Evolutionary conservation across 2,888 invertebrate genomes (phyloP).

Genomic region (Patella depressa): DNA sequence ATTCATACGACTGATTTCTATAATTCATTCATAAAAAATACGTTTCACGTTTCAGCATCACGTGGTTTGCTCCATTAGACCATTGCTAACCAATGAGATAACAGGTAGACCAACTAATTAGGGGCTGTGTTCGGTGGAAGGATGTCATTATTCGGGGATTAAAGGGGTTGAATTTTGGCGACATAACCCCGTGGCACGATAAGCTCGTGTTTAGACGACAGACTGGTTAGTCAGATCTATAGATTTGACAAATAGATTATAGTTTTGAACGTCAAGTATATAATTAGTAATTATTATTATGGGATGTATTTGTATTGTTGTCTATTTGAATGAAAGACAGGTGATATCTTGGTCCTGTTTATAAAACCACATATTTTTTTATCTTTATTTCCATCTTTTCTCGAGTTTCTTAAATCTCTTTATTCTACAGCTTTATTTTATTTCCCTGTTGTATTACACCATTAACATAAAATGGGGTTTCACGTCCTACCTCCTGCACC

Average conservation of each 20-base stretch:
- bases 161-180: neutral
- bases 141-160: conserved; percentile 2
- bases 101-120: neutral
- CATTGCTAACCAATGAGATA: too few relatives aligned
- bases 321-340: neutral
- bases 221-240: neutral
- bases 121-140: neutral
- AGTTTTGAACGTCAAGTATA: conserved; percentile 3
- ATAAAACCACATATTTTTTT: neutral
- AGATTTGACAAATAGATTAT: conserved; percentile 1
- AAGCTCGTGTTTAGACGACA: neutral
- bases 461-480: neutral
- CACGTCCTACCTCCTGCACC: too few relatives aligned
- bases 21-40: too few relatives aligned
- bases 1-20: too few relatives aligned
- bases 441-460: neutral
- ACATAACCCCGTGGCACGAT: neutral
- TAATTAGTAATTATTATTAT: neutral
- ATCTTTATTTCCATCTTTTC: neutral
- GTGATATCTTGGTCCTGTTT: neutral
- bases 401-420: neutral
- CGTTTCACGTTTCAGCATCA: too few relatives aligned
- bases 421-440: neutral
- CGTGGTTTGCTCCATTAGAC: too few relatives aligned
- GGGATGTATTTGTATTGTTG: neutral